Percentiles rank a stretch among this genome's conserved stretches.
These are phyloP conservation scores for Apus apus DNA, from an alignment of 2,113 vertebrate genomes.

Conservation along the genomic window DNA sequence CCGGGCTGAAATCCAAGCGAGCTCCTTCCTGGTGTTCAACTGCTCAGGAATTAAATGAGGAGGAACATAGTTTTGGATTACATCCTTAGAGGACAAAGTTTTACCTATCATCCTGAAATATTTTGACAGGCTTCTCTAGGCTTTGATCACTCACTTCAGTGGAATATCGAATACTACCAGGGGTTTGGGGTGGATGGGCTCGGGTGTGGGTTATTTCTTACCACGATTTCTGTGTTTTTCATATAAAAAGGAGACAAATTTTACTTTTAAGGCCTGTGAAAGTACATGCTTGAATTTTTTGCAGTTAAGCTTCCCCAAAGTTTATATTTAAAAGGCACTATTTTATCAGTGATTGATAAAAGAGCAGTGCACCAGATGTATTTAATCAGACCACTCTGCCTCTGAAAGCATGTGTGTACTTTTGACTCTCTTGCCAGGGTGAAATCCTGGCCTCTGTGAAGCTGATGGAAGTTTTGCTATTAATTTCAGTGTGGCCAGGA, in stretches of 20 bases:
- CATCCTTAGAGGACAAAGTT: background rate
- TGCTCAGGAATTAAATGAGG: background rate
- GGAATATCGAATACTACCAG: background rate
- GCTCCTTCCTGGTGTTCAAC: background rate
- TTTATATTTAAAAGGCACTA: conserved; percentile 12
- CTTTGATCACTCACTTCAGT: background rate
- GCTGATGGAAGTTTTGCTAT: background rate
- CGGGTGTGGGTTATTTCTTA: background rate
- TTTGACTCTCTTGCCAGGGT: conserved; percentile 34
- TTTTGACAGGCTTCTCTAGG: background rate
- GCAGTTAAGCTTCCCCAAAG: background rate
- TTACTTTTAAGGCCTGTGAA: background rate
- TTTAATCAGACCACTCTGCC: background rate
- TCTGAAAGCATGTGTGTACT: background rate
- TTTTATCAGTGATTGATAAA: conserved; percentile 59
- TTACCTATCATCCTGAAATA: background rate
- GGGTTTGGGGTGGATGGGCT: background rate
- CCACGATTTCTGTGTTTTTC: background rate
- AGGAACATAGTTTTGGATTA: background rate
- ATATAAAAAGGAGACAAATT: background rate
- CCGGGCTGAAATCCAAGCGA: background rate
- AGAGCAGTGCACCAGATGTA: conserved; percentile 8
- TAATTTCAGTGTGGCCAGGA: background rate
- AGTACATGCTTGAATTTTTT: background rate
- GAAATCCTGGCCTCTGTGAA: conserved; percentile 5